phyloP scores from a whole-genome alignment of 2,113 vertebrate genomes.

The Crotalus viridis region DNA sequence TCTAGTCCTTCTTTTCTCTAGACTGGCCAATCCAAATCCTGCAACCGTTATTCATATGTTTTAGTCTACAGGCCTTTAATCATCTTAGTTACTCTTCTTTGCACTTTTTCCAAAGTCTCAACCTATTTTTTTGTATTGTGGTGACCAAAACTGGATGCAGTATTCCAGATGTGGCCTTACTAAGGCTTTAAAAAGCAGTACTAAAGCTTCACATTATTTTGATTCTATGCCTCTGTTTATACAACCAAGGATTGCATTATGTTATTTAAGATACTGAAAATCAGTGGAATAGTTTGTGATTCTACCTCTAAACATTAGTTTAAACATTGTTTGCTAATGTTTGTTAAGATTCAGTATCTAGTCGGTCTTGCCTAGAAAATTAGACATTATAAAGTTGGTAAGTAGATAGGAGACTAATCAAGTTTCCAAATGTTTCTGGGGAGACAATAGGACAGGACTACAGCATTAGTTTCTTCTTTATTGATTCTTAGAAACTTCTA shows the following conservation, averaged over 20 bases:
- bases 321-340: neutral
- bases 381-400: neutral
- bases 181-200: no score
- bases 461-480: neutral
- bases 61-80: no score
- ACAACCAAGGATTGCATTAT: neutral
- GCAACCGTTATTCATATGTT: no score
- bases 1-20: no score
- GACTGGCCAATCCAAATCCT: no score
- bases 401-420: neutral
- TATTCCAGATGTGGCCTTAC: no score
- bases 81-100: no score
- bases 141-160: no score
- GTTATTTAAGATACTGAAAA: neutral
- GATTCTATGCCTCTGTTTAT: no score
- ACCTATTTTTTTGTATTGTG: no score
- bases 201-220: no score
- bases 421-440: neutral
- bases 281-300: neutral
- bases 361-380: neutral
- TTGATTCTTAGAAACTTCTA: neutral
- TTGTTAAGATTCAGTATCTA: neutral
- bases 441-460: neutral
- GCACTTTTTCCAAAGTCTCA: no score
- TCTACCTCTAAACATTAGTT: neutral